phyloP scores from a whole-genome alignment of 2,888 invertebrate species.

The Harpalus rufipes region DNA sequence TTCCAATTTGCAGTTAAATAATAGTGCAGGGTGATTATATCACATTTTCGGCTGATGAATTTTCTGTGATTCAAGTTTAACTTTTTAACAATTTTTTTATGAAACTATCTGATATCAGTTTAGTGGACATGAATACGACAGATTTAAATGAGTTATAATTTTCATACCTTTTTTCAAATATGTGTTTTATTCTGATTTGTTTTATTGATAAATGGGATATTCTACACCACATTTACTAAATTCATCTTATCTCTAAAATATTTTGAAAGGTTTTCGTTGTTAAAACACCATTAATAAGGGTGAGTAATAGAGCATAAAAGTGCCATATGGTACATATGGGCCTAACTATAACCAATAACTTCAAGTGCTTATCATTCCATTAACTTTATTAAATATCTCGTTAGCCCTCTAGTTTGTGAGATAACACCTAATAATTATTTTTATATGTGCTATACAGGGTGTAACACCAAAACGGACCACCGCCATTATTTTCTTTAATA shows the following conservation, averaged over 20 bases:
- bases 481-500: too few relatives aligned
- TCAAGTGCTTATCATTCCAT: neutral
- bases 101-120: neutral
- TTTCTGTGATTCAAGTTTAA: neutral
- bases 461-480: too few relatives aligned
- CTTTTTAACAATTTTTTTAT: neutral
- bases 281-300: neutral
- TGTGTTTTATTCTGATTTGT: neutral
- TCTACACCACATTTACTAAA: neutral
- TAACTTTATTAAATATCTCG: neutral
- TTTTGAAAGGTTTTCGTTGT: slow-evolving; percentile 2
- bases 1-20: neutral
- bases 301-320: neutral
- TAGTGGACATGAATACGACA: neutral
- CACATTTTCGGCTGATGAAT: neutral
- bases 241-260: neutral
- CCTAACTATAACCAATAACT: neutral
- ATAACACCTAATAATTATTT: neutral
- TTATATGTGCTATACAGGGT: neutral
- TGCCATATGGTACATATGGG: neutral
- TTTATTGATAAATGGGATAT: too few relatives aligned
- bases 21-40: too few relatives aligned
- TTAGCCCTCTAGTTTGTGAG: neutral
- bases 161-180: neutral
- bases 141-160: neutral